A percentile compares a stretch with the other conserved stretches of the same genome.
These are phyloP conservation scores for Epiblema foenella DNA, from an alignment of 2,888 invertebrate species.

Conservation along the genomic window DNA sequence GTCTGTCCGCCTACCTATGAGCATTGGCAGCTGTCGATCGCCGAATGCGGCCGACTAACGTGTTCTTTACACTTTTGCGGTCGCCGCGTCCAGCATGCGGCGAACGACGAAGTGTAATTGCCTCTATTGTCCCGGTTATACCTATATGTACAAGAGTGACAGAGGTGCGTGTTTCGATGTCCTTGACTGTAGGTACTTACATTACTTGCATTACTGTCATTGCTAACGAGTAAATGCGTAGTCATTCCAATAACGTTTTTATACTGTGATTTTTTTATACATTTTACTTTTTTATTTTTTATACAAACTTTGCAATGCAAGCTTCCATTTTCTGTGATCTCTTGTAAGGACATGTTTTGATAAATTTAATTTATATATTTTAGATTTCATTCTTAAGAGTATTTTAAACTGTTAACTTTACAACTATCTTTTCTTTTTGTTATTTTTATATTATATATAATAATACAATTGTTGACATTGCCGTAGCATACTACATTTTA, in stretches of 20 bases:
- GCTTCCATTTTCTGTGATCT: conserved; percentile 77
- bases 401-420: conserved; percentile 41
- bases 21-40: no score
- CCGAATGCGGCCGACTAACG: no score
- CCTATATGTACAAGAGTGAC: conserved; percentile 28
- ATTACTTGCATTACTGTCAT: conserved; percentile 18
- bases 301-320: conserved; percentile 59
- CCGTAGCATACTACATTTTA: conserved; percentile 28
- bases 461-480: conserved; percentile 35
- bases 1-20: no score
- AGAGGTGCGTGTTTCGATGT: background rate
- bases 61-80: no score
- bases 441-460: conserved; percentile 41
- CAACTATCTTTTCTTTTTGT: conserved; percentile 42
- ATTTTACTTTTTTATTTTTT: conserved; percentile 53
- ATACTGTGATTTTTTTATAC: conserved; percentile 64
- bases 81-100: no score
- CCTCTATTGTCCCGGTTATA: no score
- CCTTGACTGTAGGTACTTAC: background rate
- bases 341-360: conserved; percentile 51
- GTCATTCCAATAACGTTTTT: conserved; percentile 52
- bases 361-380: conserved; percentile 42
- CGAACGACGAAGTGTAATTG: no score
- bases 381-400: conserved; percentile 37
- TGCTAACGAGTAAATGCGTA: conserved; percentile 25